These are phyloP conservation scores for Numenius arquata DNA, from an alignment of 2,113 vertebrate species.

Conservation along the genomic window DNA sequence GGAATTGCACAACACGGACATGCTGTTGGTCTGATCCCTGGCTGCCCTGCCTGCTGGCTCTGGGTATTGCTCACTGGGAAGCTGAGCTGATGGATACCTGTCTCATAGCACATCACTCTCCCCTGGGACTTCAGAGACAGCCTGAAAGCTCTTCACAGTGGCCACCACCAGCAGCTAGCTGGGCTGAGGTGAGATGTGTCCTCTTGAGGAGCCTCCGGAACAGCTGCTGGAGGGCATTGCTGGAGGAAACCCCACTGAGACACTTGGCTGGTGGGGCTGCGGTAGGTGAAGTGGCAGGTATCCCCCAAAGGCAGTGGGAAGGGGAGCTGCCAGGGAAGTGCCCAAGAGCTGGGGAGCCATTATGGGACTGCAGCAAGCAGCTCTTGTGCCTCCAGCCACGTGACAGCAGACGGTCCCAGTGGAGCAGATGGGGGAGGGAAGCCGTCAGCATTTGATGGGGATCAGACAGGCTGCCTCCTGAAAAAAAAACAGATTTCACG, in stretches of 20 bases:
- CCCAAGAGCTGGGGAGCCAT: rapidly evolving
- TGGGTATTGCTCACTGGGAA: rapidly evolving
- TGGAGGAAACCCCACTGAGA: not conserved
- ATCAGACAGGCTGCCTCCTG: not conserved
- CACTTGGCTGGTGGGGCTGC: rapidly evolving
- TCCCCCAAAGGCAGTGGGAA: not conserved
- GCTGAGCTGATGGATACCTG: not conserved
- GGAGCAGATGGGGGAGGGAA: not conserved
- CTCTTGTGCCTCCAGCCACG: not conserved
- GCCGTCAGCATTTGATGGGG: not conserved
- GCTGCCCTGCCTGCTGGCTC: not conserved
- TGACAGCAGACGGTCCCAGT: not conserved
- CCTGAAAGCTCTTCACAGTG: not conserved
- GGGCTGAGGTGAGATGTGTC: not conserved
- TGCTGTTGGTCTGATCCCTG: not conserved
- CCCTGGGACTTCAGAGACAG: not conserved
- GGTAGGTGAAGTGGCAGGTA: rapidly evolving
- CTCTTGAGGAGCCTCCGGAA: not conserved
- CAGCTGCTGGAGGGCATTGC: not conserved
- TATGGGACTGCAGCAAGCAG: not conserved
- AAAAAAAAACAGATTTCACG: not conserved
- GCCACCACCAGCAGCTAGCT: not conserved
- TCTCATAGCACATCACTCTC: not conserved
- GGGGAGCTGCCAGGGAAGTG: not conserved
- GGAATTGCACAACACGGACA: rapidly evolving